phyloP scores from a whole-genome alignment of 1,140 invertebrate genomes.

The Galleria mellonella region DNA sequence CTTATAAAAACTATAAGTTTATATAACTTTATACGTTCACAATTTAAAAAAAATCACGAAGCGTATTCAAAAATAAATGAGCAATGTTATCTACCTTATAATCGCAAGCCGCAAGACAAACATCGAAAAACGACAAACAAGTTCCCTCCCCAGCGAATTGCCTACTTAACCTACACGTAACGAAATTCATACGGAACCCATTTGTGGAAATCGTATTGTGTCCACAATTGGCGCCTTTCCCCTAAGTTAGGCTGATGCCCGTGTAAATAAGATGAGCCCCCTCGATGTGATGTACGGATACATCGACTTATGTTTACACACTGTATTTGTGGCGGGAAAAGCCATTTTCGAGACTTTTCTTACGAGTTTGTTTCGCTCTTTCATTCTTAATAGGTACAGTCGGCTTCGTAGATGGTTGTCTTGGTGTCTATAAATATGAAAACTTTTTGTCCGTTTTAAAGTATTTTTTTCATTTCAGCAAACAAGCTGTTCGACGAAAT shows the following conservation, averaged over 20 bases:
- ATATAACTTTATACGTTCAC: no score
- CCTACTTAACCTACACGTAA: slow-evolving; percentile 11
- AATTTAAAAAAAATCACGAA: no score
- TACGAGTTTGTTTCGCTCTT: slow-evolving; percentile 2
- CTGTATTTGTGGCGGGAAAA: slow-evolving; percentile 11
- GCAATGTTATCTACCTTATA: neutral
- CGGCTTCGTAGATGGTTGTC: no score
- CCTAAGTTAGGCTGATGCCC: neutral
- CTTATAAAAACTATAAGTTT: no score
- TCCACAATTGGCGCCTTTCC: slow-evolving; percentile 17
- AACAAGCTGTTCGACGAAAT: no score
- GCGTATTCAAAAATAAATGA: no score
- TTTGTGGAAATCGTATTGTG: slow-evolving; percentile 31
- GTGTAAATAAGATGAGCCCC: slow-evolving; percentile 14
- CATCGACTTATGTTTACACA: slow-evolving; percentile 28
- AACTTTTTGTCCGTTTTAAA: no score
- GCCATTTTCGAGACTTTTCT: slow-evolving; percentile 4
- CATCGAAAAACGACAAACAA: neutral
- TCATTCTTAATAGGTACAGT: no score
- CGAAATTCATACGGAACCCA: slow-evolving; percentile 27
- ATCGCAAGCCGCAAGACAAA: neutral
- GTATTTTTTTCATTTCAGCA: no score
- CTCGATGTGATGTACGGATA: slow-evolving; percentile 6
- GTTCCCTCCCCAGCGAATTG: neutral
- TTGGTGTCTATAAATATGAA: no score